A percentile compares a stretch with the other conserved stretches of the same genome.
These are phyloP conservation scores for Spongilla lacustris DNA, from an alignment of 37 sponge, comb jelly and placozoan species.

Conservation along the genomic window DNA sequence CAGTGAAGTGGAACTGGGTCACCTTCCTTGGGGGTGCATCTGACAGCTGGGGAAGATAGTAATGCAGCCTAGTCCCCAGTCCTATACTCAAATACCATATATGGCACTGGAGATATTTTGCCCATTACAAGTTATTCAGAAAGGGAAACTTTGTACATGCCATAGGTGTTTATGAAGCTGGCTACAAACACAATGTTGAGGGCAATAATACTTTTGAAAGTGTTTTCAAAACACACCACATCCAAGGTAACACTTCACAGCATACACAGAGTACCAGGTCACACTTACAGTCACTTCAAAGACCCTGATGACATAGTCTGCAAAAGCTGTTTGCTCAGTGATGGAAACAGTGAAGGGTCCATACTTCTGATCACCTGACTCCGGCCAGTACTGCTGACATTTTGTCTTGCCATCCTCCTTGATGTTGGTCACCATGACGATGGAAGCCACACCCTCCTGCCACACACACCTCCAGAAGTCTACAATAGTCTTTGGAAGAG, in stretches of 20 bases:
- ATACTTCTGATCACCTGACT: constrained; percentile 12
- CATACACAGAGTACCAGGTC: no score
- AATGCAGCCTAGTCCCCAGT: no score
- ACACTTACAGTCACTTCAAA: constrained; percentile 34
- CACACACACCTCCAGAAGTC: constrained; percentile 82
- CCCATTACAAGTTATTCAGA: no score
- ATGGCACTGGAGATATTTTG: no score
- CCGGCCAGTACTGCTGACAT: constrained; percentile 82
- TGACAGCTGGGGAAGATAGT: background rate
- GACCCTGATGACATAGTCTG: constrained; percentile 58
- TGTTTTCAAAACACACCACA: no score
- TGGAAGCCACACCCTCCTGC: constrained; percentile 59
- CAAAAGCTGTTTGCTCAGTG: constrained; percentile 34
- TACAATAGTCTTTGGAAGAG: constrained; percentile 46
- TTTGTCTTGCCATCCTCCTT: constrained; percentile 67
- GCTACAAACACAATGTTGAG: no score
- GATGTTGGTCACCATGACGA: constrained; percentile 84
- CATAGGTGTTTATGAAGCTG: no score
- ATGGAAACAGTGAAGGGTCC: constrained; percentile 61
- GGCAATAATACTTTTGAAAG: no score
- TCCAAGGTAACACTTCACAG: no score
- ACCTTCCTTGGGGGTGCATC: constrained; percentile 21
- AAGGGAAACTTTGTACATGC: no score
- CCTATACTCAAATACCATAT: no score
- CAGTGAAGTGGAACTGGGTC: constrained; percentile 78